Percentiles rank a stretch among this genome's conserved stretches.
These are phyloP conservation scores for Cranoglanis bouderius DNA, from an alignment of 2,113 vertebrate genomes.

Conservation along the genomic window DNA sequence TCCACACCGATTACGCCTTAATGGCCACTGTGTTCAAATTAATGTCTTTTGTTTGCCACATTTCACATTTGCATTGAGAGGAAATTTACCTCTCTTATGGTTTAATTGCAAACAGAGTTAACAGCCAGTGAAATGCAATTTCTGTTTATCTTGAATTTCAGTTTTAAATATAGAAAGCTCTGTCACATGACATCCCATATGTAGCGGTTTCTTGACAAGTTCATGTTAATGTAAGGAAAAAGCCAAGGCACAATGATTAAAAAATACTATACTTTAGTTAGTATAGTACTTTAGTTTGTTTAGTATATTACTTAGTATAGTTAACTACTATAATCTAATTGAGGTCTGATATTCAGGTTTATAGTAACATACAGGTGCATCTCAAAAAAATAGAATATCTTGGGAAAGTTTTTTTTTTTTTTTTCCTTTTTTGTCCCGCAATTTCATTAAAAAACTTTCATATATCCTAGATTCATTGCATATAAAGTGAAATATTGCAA, in stretches of 20 bases:
- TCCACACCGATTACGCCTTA: conserved; percentile 46
- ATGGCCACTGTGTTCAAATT: conserved; percentile 38
- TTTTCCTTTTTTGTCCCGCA: too few species aligned
- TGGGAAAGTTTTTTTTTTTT: too few species aligned
- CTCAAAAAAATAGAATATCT: too few species aligned
- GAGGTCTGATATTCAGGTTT: neutral
- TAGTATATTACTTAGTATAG: neutral
- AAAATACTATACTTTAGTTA: neutral
- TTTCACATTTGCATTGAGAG: conserved; percentile 36
- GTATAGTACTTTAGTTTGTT: neutral
- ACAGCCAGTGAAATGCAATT: conserved; percentile 28
- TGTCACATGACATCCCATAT: neutral
- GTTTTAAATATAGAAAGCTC: neutral
- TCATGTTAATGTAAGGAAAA: neutral
- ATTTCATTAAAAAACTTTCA: too few species aligned
- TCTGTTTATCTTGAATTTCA: conserved; percentile 1
- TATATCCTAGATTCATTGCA: too few species aligned
- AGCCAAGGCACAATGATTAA: neutral
- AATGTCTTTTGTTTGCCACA: conserved; percentile 50
- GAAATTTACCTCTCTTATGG: conserved; percentile 47
- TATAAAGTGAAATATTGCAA: too few species aligned
- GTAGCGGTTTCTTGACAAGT: neutral
- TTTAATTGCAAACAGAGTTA: conserved; percentile 45
- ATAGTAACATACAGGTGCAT: neutral
- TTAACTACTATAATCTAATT: neutral